A percentile compares a stretch with the other conserved stretches of the same genome.
phyloP scores from a whole-genome alignment of 2,888 invertebrate species.

The Chymomyza caudatula region DNA sequence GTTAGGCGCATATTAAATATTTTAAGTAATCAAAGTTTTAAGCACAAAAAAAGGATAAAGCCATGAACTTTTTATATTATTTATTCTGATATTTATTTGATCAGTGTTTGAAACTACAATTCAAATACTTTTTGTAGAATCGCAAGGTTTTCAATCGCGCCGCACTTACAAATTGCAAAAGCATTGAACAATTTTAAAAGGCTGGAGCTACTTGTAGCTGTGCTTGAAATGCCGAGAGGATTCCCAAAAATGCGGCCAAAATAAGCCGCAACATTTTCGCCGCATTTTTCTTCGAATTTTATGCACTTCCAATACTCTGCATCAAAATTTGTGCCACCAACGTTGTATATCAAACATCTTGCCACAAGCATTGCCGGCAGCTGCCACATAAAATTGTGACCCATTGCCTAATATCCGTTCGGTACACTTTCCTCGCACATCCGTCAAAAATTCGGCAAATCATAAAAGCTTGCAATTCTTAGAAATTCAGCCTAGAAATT shows the following conservation, averaged over 20 bases:
- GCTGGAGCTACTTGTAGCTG: no score
- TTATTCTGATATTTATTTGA: no score
- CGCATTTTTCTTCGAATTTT: conserved; percentile 60
- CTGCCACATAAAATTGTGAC: conserved; percentile 36
- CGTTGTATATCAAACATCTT: conserved; percentile 28
- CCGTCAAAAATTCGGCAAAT: conserved; percentile 54
- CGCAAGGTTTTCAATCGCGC: no score
- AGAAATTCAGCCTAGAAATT: conserved; percentile 69
- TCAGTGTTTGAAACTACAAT: no score
- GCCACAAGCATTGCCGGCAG: conserved; percentile 30
- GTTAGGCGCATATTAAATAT: no score
- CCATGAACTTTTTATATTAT: no score
- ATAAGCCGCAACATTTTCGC: conserved; percentile 28
- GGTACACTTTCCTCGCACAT: not conserved
- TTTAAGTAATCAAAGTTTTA: no score
- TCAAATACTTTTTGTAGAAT: no score
- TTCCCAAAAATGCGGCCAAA: conserved; percentile 15
- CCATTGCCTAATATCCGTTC: not conserved
- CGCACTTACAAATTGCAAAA: no score
- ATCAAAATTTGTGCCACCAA: conserved; percentile 47
- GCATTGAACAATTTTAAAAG: no score
- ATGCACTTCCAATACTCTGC: not conserved
- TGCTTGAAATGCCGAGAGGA: not conserved
- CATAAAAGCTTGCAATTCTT: conserved; percentile 61
- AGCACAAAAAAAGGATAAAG: no score